Evolutionary conservation across 2,888 invertebrate genomes (phyloP).

Genomic region (Conchocele bisecta): DNA sequence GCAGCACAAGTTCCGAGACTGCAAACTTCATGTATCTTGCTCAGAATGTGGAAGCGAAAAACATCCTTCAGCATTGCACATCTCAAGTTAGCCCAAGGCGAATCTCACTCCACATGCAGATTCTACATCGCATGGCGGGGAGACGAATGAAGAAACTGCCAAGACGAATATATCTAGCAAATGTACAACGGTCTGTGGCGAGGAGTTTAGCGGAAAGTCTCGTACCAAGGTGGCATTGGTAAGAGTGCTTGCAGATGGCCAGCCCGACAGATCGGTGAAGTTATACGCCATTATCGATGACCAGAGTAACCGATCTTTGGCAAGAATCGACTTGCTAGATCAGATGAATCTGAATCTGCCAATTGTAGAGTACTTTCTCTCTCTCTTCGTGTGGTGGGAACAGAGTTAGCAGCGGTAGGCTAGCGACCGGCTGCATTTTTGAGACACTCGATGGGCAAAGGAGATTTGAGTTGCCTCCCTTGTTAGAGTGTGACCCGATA

Average conservation of each 20-base stretch:
- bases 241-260: no score
- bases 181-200: background rate
- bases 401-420: no score
- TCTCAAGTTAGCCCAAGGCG: no score
- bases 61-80: constrained; percentile 15
- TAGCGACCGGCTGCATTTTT: no score
- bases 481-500: no score
- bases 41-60: constrained; percentile 6
- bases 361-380: background rate
- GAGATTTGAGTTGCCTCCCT: no score
- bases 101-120: no score
- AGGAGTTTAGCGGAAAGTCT: no score
- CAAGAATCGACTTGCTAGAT: background rate
- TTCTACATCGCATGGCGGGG: background rate
- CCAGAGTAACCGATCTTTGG: background rate
- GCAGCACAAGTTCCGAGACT: background rate
- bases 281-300: no score
- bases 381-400: no score
- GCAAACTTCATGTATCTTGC: background rate
- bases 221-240: background rate
- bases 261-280: no score
- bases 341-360: background rate
- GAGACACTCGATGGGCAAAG: no score
- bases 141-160: constrained; percentile 32
- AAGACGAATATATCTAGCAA: constrained; percentile 12